Evolutionary conservation across 2,888 invertebrate species (phyloP).

Genomic region (Smittia aterrima): DNA sequence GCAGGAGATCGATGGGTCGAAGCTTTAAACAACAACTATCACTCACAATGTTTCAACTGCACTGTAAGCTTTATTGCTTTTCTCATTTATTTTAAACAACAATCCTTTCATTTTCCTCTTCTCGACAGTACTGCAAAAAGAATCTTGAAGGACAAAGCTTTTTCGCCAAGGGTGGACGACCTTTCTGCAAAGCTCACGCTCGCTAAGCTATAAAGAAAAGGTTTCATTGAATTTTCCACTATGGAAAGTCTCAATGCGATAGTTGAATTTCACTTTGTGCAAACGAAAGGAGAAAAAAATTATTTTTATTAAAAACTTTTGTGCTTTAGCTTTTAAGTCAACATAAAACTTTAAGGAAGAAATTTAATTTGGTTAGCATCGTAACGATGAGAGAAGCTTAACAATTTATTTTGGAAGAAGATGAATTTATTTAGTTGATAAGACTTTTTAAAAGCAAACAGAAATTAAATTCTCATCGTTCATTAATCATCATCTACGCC

Average conservation of each 20-base stretch:
- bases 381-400: background rate
- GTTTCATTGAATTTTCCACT: background rate
- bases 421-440: background rate
- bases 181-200: conserved; percentile 98
- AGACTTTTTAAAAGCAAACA: background rate
- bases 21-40: conserved; percentile 97
- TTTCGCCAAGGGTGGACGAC: conserved; percentile 96
- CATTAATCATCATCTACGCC: background rate
- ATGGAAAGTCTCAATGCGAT: background rate
- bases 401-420: background rate
- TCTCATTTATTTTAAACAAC: too few species aligned
- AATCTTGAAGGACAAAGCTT: conserved; percentile 99
- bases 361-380: background rate
- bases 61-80: conserved; percentile 75
- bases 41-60: conserved; percentile 99
- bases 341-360: background rate
- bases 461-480: background rate
- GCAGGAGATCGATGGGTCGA: conserved; percentile 99
- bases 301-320: conserved; percentile 14
- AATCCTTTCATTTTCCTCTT: too few species aligned
- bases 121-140: conserved; percentile 71
- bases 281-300: background rate
- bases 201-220: conserved; percentile 61
- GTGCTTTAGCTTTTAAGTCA: conserved; percentile 8
- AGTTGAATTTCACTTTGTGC: conserved; percentile 8